Percentiles rank a stretch among this genome's conserved stretches.
These are phyloP conservation scores for Limonius californicus DNA, from an alignment of 1,140 invertebrate genomes.

Conservation along the genomic window DNA sequence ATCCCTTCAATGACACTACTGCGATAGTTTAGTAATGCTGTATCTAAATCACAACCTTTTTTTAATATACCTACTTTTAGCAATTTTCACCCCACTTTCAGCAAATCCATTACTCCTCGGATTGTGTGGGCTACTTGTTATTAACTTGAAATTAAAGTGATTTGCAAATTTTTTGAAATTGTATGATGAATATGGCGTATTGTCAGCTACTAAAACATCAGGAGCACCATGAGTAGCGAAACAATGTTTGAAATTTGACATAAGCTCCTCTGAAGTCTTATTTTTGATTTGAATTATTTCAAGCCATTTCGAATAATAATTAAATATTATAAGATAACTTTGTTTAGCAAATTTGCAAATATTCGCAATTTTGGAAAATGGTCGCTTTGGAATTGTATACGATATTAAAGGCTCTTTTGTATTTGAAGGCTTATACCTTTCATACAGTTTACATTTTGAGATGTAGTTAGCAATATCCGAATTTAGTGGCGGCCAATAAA, in stretches of 20 bases:
- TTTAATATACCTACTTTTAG: no score
- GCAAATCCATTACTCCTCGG: no score
- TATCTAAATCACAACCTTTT: no score
- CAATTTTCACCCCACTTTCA: no score
- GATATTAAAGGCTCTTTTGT: slow-evolving; percentile 17
- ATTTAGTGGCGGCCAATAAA: slow-evolving; percentile 39
- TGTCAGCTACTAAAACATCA: neutral
- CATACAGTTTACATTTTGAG: slow-evolving; percentile 26
- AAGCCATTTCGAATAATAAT: neutral
- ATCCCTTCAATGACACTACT: no score
- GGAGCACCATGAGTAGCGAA: neutral
- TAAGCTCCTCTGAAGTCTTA: no score
- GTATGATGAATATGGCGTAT: neutral
- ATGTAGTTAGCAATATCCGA: slow-evolving; percentile 28
- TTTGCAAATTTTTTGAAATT: neutral
- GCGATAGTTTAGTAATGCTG: no score
- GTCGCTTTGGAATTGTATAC: slow-evolving; percentile 25
- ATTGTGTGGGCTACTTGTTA: no score
- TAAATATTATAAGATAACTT: neutral
- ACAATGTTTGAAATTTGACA: no score
- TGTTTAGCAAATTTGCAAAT: slow-evolving; percentile 21
- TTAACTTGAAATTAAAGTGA: no score
- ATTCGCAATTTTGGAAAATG: slow-evolving; percentile 25
- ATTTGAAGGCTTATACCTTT: neutral
- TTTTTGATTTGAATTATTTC: neutral